These are phyloP conservation scores for Hydractinia symbiolongicarpus DNA, from an alignment of 30 jellyfish, hydroid and myxozoan genomes.

Conservation along the genomic window DNA sequence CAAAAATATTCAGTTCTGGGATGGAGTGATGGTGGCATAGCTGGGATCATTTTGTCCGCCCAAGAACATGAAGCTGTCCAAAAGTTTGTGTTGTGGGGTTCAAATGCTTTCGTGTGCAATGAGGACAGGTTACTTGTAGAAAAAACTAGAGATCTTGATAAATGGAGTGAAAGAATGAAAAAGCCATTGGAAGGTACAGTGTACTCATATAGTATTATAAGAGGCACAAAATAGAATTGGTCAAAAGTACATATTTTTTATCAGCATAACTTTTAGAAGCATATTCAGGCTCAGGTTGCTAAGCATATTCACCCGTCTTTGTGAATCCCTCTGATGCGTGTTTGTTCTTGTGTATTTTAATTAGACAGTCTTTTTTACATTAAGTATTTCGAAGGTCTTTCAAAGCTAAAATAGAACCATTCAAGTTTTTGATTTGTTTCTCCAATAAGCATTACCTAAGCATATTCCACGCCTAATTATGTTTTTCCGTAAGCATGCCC, in stretches of 20 bases:
- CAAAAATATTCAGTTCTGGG: conserved; percentile 65
- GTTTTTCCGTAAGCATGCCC: too few species aligned
- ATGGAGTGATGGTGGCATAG: conserved; percentile 88
- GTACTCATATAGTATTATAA: background rate
- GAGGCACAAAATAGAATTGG: background rate
- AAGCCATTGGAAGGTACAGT: conserved; percentile 65
- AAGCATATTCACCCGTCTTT: background rate
- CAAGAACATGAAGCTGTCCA: conserved; percentile 41
- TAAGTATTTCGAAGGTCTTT: background rate
- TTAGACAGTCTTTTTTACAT: background rate
- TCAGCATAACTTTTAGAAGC: too few species aligned
- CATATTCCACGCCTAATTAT: too few species aligned
- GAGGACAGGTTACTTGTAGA: conserved; percentile 37
- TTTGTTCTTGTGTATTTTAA: background rate
- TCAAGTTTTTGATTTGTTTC: too few species aligned
- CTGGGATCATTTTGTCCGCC: conserved; percentile 67
- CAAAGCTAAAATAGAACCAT: background rate
- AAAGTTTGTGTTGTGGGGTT: conserved; percentile 66
- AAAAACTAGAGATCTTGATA: conserved; percentile 47
- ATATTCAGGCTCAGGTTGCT: background rate
- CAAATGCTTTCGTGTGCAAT: conserved; percentile 51
- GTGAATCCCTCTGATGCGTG: background rate
- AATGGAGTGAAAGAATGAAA: conserved; percentile 76
- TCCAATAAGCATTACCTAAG: too few species aligned
- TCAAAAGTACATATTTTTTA: background rate